phyloP scores from a whole-genome alignment of 2,113 vertebrate genomes.

The Craseonycteris thonglongyai region DNA sequence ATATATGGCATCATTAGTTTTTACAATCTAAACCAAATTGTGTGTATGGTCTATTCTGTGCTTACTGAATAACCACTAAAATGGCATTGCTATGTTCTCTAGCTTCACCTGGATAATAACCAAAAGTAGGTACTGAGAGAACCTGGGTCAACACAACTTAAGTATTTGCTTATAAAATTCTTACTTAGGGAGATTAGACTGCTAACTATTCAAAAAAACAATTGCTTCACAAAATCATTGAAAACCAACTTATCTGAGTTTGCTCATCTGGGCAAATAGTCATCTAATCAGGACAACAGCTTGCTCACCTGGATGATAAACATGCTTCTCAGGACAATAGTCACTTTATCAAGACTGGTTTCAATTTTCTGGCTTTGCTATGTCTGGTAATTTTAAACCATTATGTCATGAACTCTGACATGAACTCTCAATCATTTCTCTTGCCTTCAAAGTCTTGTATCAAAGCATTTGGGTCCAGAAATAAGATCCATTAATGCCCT shows the following conservation, averaged over 20 bases:
- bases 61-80: background rate
- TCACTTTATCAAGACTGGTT: background rate
- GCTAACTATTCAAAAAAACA: background rate
- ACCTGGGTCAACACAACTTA: background rate
- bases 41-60: background rate
- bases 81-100: background rate
- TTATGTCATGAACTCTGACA: background rate
- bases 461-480: background rate
- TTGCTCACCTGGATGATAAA: background rate
- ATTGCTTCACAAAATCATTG: background rate
- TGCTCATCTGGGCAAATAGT: background rate
- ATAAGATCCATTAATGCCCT: background rate
- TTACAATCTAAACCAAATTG: background rate
- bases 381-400: background rate
- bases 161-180: background rate
- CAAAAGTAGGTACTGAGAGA: background rate
- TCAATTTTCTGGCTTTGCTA: background rate
- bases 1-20: background rate
- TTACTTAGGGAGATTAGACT: background rate
- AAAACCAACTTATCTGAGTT: background rate
- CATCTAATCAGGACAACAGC: background rate
- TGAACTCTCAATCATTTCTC: background rate
- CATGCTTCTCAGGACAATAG: background rate
- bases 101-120: background rate
- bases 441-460: background rate